Evolutionary conservation across 1,140 invertebrate genomes (phyloP), one percentile per base, ranked within the genome.

Genomic region (Bombus haemorrhoidalis): DNA sequence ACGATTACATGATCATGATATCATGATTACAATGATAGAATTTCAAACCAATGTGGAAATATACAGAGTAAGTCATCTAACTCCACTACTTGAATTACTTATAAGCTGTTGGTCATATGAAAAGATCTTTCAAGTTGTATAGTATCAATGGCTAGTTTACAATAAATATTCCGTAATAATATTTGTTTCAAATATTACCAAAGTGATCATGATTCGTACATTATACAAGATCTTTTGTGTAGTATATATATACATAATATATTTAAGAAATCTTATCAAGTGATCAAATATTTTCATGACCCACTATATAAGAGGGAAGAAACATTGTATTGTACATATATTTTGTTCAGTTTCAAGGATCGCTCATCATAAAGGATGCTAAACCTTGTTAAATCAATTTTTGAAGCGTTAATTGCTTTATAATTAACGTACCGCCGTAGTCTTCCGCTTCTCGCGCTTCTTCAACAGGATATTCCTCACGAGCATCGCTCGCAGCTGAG

Each of bases 391-490:
- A 62, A 59, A 39, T 39, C 8, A 41, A 59, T 39, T 76, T n/a
- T 13, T 13, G 13, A 12, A 15, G 12, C 28, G 37, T n/a, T 41
- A 77, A 77, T 64, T 62, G 57, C 32, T 64, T 78, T 78, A 32
- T 66, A 34, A 37, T 78, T 32, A 78, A 79, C 96, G 95, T 93
- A 97, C 97, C 90, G 96, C 96, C 82, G 96, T 96, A 34, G 97
- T 97, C 95, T 97, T 97, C 91, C 97, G 95, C 87, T 96, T 97
- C 86, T 97, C 97, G 73, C 97, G 94, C 92, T 97, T 97, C 94
- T 97, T 97, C 68, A 97, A 95, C 86, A 97, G 95, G 87, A 97
- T 94, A 94, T 97, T 97, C 87, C 97, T 95, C 87, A 96, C 95
- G 89, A 97, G 95, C 95, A 97, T 97, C 47, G 97, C 97, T 95